Percentiles rank a stretch among this genome's conserved stretches.
Evolutionary conservation across 2,113 vertebrate species (phyloP).

Genomic region (Columba livia): DNA sequence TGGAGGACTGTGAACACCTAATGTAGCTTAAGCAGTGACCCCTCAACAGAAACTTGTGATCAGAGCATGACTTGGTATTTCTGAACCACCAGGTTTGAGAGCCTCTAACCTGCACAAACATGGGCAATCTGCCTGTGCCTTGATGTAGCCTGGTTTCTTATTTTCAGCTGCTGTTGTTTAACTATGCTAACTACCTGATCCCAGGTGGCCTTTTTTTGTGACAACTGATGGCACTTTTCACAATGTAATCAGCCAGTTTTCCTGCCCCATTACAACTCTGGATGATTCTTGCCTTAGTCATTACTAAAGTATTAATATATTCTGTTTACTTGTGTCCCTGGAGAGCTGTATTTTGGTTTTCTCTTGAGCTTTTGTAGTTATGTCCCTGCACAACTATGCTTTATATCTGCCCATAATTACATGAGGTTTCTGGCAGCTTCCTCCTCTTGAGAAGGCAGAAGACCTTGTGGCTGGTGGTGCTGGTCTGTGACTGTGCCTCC

Average conservation of each 20-base stretch:
- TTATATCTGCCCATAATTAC: neutral
- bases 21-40: fast-evolving
- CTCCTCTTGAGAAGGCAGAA: neutral
- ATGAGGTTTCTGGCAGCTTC: neutral
- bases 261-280: neutral
- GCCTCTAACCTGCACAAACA: neutral
- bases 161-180: neutral
- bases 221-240: neutral
- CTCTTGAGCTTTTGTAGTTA: neutral
- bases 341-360: neutral
- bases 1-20: neutral
- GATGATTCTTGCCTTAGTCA: neutral
- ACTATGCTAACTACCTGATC: neutral
- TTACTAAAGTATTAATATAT: neutral
- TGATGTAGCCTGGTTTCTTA: neutral
- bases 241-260: neutral
- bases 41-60: fast-evolving
- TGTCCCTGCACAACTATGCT: neutral
- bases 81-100: neutral
- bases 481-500: neutral
- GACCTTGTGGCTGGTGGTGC: neutral
- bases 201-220: neutral
- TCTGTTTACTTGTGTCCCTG: neutral
- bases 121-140: neutral
- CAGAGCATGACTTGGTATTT: neutral